Base-by-base conservation (phyloP, 2,797 vertebrate genomes). In the Myotis vivesi region DNA sequence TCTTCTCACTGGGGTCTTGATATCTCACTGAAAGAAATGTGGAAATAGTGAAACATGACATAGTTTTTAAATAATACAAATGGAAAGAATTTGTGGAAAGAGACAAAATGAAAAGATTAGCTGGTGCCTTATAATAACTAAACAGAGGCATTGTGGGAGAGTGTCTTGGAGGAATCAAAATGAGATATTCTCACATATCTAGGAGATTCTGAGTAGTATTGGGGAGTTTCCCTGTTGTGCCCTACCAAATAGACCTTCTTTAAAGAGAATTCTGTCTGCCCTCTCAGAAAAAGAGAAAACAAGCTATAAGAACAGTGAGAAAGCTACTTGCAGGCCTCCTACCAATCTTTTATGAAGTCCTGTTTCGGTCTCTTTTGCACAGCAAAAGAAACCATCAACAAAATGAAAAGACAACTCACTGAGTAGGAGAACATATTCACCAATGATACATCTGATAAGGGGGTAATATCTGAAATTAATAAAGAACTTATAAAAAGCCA, bases 271-370 rank as follows among this genome's bases (percentile, higher is more conserved):
- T 87, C 15, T 92, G 55, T 76, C 59, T 68, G 69, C 20, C 55
- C 55, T 93, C 10, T 23, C 16, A 6, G 68, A 76, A 68, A 72
- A 87, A 8, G 76, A 57, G 64, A 95, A 81, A 53, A 11, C 53
- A 84, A 38, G 41, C 68, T 51, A 33, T 15, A 62, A 84, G 82
- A 82, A 92, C 46, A 89, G 59, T 11, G 72, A 55, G 28, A 91
- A 93, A 95, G 59, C 91, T 92, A 87, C 95, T 84, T 91, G 82
- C 69, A 92, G 79, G 72, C 53, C 72, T 93, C 41, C 95, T 93
- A 51, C 73, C 71, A 86, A 94, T 79, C 73, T 97, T 97, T 95
- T n/a, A 89, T 81, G 64, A 96, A 92, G 86, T 13, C 79, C 85
- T 6, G 15, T 71, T 94, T 10, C 92, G 16, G 64, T 86, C 6